Base-by-base conservation (phyloP, 1,140 invertebrate genomes). In the Drosophila pruinosa region DNA sequence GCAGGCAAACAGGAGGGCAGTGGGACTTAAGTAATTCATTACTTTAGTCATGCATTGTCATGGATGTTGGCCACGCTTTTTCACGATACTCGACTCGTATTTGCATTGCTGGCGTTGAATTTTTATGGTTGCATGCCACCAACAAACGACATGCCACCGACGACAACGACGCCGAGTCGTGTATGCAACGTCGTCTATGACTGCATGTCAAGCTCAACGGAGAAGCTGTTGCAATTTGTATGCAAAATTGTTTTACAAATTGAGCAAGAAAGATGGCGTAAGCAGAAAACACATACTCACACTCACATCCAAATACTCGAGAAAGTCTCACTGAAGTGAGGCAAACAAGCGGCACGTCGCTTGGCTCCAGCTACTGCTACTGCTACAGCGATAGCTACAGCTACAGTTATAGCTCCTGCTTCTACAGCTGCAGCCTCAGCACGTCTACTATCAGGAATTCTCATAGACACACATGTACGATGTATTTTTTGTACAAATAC, bases 221-320 rank as follows among this genome's bases (percentile, higher is more conserved):
- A 62, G 68, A 43, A 56, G 82, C 82, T 88, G 82, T 88, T 86
- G 82, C 82, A 86, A 86, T 86, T 86, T 88, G 82, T 88, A 86
- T 88, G 82, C 81, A 86, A 86, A 86, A 86, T 86, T 86, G 81
- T 86, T 86, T 86, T 88, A 88, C 81, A 86, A 86, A 86, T 86
- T 86, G 81, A 86, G 81, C 81, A 85, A 85, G 81, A 85, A 85
- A 85, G 74, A 85, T 85, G 81, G 81, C 81, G 81, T 85, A 85
- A 85, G 81, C 81, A 80, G 50, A 85, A 86, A 34, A 39, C 56
- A 82, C 14, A 64, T 45, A 36, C 36, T 50, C 24, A 28, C 39
- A 34, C 67, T 22, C 45, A 52, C 41, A 28, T 26, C 72, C 58
- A 41, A 26, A 43, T 14, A 57, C 48, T 21, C 15, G 31, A 39